phyloP scores from a whole-genome alignment of 2,113 vertebrate genomes.

The Danio rerio region DNA sequence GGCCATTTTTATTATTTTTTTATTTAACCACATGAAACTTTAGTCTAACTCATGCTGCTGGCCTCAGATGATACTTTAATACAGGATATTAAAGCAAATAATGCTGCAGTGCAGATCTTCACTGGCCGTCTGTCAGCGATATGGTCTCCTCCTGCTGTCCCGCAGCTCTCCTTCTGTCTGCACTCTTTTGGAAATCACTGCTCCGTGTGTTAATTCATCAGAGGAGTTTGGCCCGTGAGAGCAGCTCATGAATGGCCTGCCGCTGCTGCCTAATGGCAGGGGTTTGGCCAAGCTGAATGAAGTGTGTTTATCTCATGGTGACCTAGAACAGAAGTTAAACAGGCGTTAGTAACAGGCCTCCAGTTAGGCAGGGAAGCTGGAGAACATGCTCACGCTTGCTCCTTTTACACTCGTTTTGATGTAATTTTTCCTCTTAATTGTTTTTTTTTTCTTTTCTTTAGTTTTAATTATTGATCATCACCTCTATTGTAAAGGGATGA shows the following conservation, averaged over 20 bases:
- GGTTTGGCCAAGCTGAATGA: slow-evolving; percentile 72
- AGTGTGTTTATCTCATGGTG: slow-evolving; percentile 79
- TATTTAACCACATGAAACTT: too few species aligned
- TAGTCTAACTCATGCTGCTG: background rate
- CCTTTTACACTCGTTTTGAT: background rate
- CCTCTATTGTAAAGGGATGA: background rate
- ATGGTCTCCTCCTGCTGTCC: slow-evolving; percentile 36
- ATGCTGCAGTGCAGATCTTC: background rate
- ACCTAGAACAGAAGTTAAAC: slow-evolving; percentile 80
- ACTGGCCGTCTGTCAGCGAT: slow-evolving; percentile 25
- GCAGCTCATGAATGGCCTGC: slow-evolving; percentile 65
- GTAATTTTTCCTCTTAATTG: background rate
- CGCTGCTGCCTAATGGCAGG: slow-evolving; percentile 67
- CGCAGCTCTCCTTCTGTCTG: background rate
- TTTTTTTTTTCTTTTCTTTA: background rate
- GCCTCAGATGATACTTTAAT: slow-evolving; percentile 13
- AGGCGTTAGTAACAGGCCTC: slow-evolving; percentile 72
- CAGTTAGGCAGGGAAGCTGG: slow-evolving; percentile 59
- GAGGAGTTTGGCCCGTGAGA: slow-evolving; percentile 63
- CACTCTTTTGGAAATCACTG: slow-evolving; percentile 67
- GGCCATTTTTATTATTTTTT: too few species aligned
- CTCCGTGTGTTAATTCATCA: slow-evolving; percentile 75
- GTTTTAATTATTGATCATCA: background rate
- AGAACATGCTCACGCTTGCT: background rate
- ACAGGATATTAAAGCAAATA: slow-evolving; percentile 6